Evolutionary conservation across 2,797 vertebrate genomes (phyloP), one percentile per base, ranked within the genome.

Genomic region (Rhynchonycteris naso): DNA sequence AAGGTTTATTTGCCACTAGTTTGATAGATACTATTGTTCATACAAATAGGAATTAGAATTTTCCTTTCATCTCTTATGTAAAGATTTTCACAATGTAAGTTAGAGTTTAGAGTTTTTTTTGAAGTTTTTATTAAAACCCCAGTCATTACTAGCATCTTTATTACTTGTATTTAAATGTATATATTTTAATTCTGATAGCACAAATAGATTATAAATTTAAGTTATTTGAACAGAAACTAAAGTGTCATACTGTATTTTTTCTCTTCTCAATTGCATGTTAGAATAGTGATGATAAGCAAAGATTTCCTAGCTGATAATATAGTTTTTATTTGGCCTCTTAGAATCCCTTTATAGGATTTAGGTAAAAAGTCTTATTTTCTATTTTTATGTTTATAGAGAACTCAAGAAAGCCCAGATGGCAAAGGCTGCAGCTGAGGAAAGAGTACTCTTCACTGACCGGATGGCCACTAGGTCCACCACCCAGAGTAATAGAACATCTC

Each of bases 361-460:
- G 15, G 28, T 92, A 54, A 95, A 87, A 93, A 90, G 35, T 93
- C n/a, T 94, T 88, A 52, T 84, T 95, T 95, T 30, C 26, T 94
- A 4, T 88, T 81, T 91, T 12, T 35, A 58, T 94, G 69, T 96
- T 96, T 61, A 96, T 92, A 99, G 99, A 97, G 99, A 99, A 98
- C 98, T 99, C 94, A 99, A 99, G 98, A 99, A 99, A 98, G 99
- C 99, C 26, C 99, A 99, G 98, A 97, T 99, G 98, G 99, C 99
- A 4, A 99, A 99, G 98, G 99, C 99, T 0, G 99, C 98, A 28
- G 99, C 99, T 2, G 99, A 99, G 97, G 99, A 99, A 97, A 99
- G 99, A 96, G 99, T 99, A 16, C 97, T 99, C 90, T 98, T 99
- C 97, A 99, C 99, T 1, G 99, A 99, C 97, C 96, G 99, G 78